Base-by-base conservation (phyloP, 2,113 vertebrate genomes). In the Dryoscopus gambensis region DNA sequence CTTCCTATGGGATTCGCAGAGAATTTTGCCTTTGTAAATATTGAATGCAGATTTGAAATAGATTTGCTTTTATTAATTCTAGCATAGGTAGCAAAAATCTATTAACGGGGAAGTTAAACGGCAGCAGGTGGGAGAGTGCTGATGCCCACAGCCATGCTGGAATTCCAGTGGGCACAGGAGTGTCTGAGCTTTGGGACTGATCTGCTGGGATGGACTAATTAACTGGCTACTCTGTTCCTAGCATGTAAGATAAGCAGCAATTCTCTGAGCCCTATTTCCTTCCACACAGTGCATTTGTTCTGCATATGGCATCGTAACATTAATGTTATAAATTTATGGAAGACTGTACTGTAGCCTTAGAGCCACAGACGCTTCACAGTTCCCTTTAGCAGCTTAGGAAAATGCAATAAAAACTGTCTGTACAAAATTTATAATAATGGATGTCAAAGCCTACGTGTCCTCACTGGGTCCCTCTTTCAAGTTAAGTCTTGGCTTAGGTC, bases 361-460 rank as follows among this genome's bases (percentile, higher is more conserved):
- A 89, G 93, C 92, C 82, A 88, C 93, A 96, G 96, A 93, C 88
- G 28, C 95, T 62, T 93, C 91, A 40, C 74, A 78, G 56, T 97
- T 95, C 84, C 93, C 91, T 88, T 96, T 94, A 95, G 97, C 93
- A 95, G 97, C 97, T 97, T 92, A 86, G 76, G 65, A 98, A 95
- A 97, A 97, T 53, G 95, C 88, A 71, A 73, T 67, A 92, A 91
- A 90, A 95, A 95, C 75, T 87, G 59, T 93, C 88, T 70, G 91
- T 94, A 98, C 95, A 97, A 97, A 97, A 97, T 95, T 65, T 74
- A 94, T 95, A 95, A 76, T 89, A 93, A 95, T 82, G 90, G 87
- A 93, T 95, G 93, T 86, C 95, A 95, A 96, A 96, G 97, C 92
- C 91, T 73, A 85, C 20, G 15, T 62, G 93, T 67, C 90, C 95